phyloP scores from a whole-genome alignment of 2,888 invertebrate genomes.

The Eumacrocentrus americanus region DNA sequence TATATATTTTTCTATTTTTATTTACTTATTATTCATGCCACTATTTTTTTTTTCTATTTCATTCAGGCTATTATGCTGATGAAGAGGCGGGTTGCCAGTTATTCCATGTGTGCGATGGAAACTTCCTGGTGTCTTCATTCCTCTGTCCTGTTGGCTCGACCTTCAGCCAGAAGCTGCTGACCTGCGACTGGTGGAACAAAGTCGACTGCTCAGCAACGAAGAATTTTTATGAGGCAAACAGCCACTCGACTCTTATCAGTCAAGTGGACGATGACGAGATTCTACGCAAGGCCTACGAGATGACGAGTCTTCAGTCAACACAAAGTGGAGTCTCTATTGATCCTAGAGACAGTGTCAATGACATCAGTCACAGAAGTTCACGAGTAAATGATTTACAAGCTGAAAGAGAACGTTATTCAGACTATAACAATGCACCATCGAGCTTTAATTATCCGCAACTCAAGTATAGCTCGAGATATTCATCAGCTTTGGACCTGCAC shows the following conservation, averaged over 20 bases:
- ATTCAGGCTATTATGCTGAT: conserved; percentile 71
- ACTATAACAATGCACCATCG: conserved; percentile 34
- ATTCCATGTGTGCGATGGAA: conserved; percentile 69
- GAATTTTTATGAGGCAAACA: conserved; percentile 52
- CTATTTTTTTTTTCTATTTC: background rate
- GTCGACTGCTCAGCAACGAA: conserved; percentile 66
- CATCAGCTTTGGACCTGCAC: conserved; percentile 8
- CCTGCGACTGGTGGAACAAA: conserved; percentile 75
- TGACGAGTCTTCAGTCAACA: conserved; percentile 64
- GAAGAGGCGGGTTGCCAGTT: conserved; percentile 70
- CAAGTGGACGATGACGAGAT: conserved; percentile 64
- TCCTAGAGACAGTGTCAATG: conserved; percentile 25
- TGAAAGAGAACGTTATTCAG: conserved; percentile 39
- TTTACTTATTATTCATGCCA: background rate
- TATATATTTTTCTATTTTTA: background rate
- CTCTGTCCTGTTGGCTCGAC: conserved; percentile 73
- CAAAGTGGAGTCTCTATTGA: conserved; percentile 35
- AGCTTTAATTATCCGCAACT: conserved; percentile 34
- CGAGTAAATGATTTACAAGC: conserved; percentile 44
- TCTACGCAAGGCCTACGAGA: conserved; percentile 67
- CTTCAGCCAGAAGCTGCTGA: conserved; percentile 71
- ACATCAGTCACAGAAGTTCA: conserved; percentile 32
- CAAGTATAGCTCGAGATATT: conserved; percentile 28
- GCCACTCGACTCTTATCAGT: conserved; percentile 22
- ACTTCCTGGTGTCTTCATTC: conserved; percentile 67